These are phyloP conservation scores for Drymodes brunneopygia DNA, from an alignment of 2,113 vertebrate species.

Conservation along the genomic window DNA sequence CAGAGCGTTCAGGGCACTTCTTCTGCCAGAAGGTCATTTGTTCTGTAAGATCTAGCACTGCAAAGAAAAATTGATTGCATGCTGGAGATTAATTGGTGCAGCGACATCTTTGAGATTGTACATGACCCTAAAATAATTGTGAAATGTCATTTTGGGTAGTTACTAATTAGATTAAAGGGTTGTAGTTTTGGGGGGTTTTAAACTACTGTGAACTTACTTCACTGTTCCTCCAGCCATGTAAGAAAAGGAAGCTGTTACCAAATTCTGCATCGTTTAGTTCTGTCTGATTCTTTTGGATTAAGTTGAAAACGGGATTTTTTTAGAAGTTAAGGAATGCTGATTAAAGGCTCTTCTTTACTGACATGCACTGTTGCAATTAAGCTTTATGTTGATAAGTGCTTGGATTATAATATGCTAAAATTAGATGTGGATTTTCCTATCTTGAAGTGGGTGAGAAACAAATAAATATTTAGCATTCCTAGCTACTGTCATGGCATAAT, in stretches of 20 bases:
- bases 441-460: not conserved
- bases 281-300: not conserved
- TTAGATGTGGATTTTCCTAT: not conserved
- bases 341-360: not conserved
- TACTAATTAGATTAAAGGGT: not conserved
- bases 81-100: not conserved
- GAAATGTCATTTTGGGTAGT: not conserved
- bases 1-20: rapidly evolving
- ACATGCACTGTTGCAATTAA: not conserved
- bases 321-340: not conserved
- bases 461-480: not conserved
- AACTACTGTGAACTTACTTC: not conserved
- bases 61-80: not conserved
- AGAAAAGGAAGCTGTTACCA: not conserved
- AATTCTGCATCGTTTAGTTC: not conserved
- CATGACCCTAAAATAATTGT: not conserved
- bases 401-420: not conserved
- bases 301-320: not conserved
- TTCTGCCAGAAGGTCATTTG: not conserved
- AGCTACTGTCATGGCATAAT: not conserved
- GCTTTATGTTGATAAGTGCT: not conserved
- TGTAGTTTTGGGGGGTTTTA: not conserved
- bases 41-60: not conserved
- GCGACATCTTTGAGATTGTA: not conserved
- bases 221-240: not conserved